These are phyloP conservation scores for Clunio marinus DNA, from an alignment of 2,888 invertebrate species.

Conservation along the genomic window DNA sequence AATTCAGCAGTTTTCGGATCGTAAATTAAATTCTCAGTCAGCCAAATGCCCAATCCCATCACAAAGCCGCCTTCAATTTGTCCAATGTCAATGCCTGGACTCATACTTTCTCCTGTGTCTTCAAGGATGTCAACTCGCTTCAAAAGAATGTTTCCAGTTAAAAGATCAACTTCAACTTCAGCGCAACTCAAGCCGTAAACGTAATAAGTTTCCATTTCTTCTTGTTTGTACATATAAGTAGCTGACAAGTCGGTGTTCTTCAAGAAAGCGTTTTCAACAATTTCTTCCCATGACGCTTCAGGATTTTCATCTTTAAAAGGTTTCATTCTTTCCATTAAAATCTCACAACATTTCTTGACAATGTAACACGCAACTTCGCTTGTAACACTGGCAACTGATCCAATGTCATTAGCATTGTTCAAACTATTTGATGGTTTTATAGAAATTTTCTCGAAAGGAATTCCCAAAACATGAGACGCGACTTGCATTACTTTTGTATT, in stretches of 20 bases:
- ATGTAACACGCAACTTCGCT: slow-evolving; percentile 51
- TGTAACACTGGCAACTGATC: slow-evolving; percentile 52
- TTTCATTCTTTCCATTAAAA: slow-evolving; percentile 39
- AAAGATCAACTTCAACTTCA: slow-evolving; percentile 68
- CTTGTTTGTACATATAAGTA: slow-evolving; percentile 43
- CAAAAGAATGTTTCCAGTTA: slow-evolving; percentile 67
- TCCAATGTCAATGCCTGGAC: slow-evolving; percentile 63
- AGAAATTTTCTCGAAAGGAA: slow-evolving; percentile 52
- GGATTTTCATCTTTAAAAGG: slow-evolving; percentile 38
- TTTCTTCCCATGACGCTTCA: slow-evolving; percentile 40
- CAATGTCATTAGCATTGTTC: slow-evolving; percentile 50
- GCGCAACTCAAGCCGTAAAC: slow-evolving; percentile 59
- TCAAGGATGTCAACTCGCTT: slow-evolving; percentile 64
- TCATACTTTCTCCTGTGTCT: slow-evolving; percentile 64
- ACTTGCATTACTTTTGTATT: slow-evolving; percentile 55
- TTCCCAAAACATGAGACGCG: slow-evolving; percentile 54
- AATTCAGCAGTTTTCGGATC: slow-evolving; percentile 55
- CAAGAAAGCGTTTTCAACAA: slow-evolving; percentile 41
- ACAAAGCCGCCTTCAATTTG: slow-evolving; percentile 63
- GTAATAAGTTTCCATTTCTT: slow-evolving; percentile 54
- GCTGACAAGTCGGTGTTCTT: slow-evolving; percentile 43
- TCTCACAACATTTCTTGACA: slow-evolving; percentile 40
- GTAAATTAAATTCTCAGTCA: slow-evolving; percentile 56
- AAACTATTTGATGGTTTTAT: slow-evolving; percentile 52
- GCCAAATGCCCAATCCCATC: slow-evolving; percentile 59